Base-by-base conservation (phyloP, 2,113 vertebrate genomes). In the Propithecus coquereli region DNA sequence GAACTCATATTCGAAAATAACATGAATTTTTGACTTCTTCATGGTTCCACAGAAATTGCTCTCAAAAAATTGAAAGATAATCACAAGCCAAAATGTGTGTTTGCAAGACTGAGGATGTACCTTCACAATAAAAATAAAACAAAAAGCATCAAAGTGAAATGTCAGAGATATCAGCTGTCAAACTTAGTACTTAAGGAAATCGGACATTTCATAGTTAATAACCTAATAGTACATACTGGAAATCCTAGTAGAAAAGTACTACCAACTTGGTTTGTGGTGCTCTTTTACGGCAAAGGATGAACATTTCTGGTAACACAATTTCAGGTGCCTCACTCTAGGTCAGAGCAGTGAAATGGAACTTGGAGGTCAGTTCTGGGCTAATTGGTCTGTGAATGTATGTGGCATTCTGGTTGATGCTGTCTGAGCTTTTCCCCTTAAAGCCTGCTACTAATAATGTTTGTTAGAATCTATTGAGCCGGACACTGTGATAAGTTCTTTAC, bases 281-380 rank as follows among this genome's bases (percentile, higher is more conserved):
- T 89, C 63, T 81, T 83, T 30, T 87, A 87, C 47, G 16, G 27
- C 40, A 70, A 43, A 25, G 30, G 7, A 82, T 40, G 79, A 70
- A 68, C 81, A 81, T 87, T 96, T 81, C 65, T 95, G 85, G 17
- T 82, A 68, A 86, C n/a, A 47, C 25, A n/a, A 81, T 85, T 97
- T 92, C 57, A 87, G 59, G 37, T 66, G 32, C n/a, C 83, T 87
- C 32, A 61, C 43, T 65, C 16, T 40, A 77, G n/a, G 43, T 77
- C 25, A 61, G 14, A 88, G 34, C 10, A 81, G 74, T 82, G 23
- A 94, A 85, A 52, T 86, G 82, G 65, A 76, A 37, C 65, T 94
- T 83, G 10, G 74, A 96, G 74, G 57, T 63, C 27, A 66, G 5
- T 80, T 74, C 37, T 95, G 70, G 73, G 20, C 52, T 83, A 79